These are phyloP conservation scores for Homalodisca vitripennis DNA, from an alignment of 1,140 invertebrate species.

Conservation along the genomic window DNA sequence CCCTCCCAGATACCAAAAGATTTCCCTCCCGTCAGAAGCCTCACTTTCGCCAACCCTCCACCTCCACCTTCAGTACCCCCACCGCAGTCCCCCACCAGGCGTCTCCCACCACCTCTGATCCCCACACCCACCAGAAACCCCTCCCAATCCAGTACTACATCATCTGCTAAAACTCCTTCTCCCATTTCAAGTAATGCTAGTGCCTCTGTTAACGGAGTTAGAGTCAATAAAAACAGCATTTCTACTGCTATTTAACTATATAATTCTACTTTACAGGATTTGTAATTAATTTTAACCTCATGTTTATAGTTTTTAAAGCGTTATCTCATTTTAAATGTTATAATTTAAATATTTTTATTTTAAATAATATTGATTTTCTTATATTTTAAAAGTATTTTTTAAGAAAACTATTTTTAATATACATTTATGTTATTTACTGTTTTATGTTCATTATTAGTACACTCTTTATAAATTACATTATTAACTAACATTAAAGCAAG, in stretches of 20 bases:
- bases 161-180: not conserved
- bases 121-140: not conserved
- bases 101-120: not conserved
- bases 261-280: not conserved
- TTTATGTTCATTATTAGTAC: not conserved
- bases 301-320: not conserved
- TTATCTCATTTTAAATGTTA: too few relatives aligned
- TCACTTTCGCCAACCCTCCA: not conserved
- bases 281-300: not conserved
- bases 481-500: not conserved
- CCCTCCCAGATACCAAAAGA: not conserved
- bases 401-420: not conserved
- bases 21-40: not conserved
- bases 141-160: not conserved
- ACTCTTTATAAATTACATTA: too few relatives aligned
- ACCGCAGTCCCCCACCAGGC: not conserved
- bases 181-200: not conserved
- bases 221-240: constrained; percentile 11
- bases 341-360: too few relatives aligned
- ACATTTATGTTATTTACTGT: not conserved
- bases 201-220: not conserved
- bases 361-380: not conserved
- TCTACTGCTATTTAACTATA: constrained; percentile 14
- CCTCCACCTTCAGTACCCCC: not conserved
- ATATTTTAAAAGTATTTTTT: too few relatives aligned